phyloP scores from a whole-genome alignment of 2,888 invertebrate genomes.

The Zaprionus lineosus region DNA sequence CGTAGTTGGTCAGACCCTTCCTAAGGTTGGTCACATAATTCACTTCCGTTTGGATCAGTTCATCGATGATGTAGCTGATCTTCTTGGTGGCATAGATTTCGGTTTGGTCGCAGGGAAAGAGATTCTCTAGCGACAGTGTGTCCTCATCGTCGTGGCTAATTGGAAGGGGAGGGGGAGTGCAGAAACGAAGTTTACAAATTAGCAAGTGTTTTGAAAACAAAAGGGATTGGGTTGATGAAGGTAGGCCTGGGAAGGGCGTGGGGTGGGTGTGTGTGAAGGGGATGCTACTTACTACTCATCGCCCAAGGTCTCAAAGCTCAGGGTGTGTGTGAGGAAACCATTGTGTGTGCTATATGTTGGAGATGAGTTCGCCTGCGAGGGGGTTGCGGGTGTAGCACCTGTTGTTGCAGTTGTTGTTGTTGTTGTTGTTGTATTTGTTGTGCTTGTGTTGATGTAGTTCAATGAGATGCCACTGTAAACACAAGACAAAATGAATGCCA shows the following conservation, averaged over 20 bases:
- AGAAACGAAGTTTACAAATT: conserved; percentile 1
- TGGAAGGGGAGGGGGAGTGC: not conserved
- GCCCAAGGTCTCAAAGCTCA: conserved; percentile 73
- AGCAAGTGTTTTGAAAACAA: not conserved
- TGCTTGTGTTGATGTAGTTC: conserved; percentile 43
- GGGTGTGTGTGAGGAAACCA: conserved; percentile 66
- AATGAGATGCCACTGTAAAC: conserved; percentile 71
- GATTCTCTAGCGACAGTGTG: conserved; percentile 79
- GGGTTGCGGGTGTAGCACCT: conserved; percentile 23
- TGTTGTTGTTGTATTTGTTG: conserved; percentile 16
- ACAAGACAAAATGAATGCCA: conserved; percentile 27
- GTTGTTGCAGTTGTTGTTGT: conserved; percentile 11
- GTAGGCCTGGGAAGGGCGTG: too few species aligned
- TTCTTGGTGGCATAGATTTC: conserved; percentile 81
- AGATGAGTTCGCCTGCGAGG: conserved; percentile 50
- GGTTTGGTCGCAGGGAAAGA: conserved; percentile 81
- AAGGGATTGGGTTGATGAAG: not conserved
- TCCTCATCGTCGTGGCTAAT: conserved; percentile 80
- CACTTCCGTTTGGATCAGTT: conserved; percentile 82
- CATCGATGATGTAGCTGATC: conserved; percentile 82
- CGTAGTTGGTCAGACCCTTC: conserved; percentile 80
- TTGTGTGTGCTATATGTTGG: conserved; percentile 61
- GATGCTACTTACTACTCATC: conserved; percentile 79
- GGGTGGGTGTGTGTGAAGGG: not conserved
- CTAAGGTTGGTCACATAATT: conserved; percentile 81